Percentiles rank a stretch among this genome's conserved stretches.
Evolutionary conservation across 2,113 vertebrate genomes (phyloP).

Genomic region (Gasterosteus aculeatus): DNA sequence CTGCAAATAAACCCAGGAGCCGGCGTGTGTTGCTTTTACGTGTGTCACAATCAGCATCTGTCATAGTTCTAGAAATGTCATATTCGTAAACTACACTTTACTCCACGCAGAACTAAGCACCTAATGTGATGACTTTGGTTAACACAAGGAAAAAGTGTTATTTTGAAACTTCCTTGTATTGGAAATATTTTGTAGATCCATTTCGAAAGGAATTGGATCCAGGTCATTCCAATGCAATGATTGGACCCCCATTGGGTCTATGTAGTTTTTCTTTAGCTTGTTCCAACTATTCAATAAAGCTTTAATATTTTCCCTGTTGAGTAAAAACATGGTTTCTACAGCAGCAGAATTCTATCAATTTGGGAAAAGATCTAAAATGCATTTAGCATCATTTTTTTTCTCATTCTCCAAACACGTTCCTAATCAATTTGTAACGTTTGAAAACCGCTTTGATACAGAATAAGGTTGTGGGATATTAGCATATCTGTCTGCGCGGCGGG

Average conservation of each 20-base stretch:
- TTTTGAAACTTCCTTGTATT: neutral
- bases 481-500: neutral
- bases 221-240: neutral
- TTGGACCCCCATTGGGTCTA: neutral
- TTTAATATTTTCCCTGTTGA: neutral
- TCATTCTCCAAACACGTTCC: neutral
- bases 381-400: neutral
- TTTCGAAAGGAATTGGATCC: neutral
- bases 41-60: neutral
- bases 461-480: neutral
- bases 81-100: neutral
- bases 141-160: neutral
- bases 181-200: neutral
- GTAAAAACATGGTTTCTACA: neutral
- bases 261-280: neutral
- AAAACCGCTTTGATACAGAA: neutral
- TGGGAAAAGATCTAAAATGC: neutral
- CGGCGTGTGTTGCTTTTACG: slow-evolving; percentile 2
- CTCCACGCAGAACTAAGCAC: neutral
- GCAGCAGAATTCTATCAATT: neutral
- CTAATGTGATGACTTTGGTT: neutral
- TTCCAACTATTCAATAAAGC: neutral
- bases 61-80: neutral
- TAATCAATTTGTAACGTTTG: neutral
- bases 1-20: slow-evolving; percentile 11